Evolutionary conservation across 1,140 invertebrate genomes (phyloP).

Genomic region (Tigriopus japonicus): DNA sequence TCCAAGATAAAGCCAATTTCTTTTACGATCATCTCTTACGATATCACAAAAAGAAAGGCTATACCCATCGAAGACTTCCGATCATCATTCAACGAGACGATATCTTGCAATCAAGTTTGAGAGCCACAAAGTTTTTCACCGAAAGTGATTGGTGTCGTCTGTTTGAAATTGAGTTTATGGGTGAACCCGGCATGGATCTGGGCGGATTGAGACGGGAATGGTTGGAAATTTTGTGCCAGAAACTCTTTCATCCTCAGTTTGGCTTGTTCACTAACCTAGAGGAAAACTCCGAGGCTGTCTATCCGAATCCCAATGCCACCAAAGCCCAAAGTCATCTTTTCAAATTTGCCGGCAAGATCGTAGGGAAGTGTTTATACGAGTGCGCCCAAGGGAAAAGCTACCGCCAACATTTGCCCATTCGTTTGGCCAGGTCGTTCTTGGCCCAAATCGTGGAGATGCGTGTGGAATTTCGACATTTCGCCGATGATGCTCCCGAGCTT

Average conservation of each 20-base stretch:
- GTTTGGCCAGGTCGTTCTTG: slow-evolving; percentile 77
- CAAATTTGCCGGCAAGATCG: slow-evolving; percentile 79
- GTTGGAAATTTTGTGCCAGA: slow-evolving; percentile 71
- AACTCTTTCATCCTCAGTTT: slow-evolving; percentile 62
- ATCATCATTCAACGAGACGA: slow-evolving; percentile 61
- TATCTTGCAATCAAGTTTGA: slow-evolving; percentile 49
- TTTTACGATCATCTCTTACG: slow-evolving; percentile 82
- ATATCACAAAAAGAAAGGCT: slow-evolving; percentile 58
- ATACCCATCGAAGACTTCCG: slow-evolving; percentile 46
- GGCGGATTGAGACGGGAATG: slow-evolving; percentile 77
- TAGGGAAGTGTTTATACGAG: slow-evolving; percentile 84
- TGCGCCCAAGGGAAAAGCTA: slow-evolving; percentile 69
- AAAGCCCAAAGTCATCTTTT: slow-evolving; percentile 38
- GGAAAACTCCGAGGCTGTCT: slow-evolving; percentile 38
- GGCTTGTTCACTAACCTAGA: slow-evolving; percentile 72
- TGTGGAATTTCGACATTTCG: slow-evolving; percentile 84
- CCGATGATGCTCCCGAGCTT: slow-evolving; percentile 82
- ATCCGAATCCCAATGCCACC: slow-evolving; percentile 28
- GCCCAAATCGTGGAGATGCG: slow-evolving; percentile 79
- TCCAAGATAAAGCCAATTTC: slow-evolving; percentile 85
- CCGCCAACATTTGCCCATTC: slow-evolving; percentile 64
- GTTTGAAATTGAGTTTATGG: slow-evolving; percentile 76
- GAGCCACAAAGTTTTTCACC: slow-evolving; percentile 58
- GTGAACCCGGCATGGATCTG: slow-evolving; percentile 86
- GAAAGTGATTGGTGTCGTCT: slow-evolving; percentile 74